A percentile compares a stretch with the other conserved stretches of the same genome.
phyloP scores from a whole-genome alignment of 2,113 vertebrate genomes.

The Falcunculus frontatus region DNA sequence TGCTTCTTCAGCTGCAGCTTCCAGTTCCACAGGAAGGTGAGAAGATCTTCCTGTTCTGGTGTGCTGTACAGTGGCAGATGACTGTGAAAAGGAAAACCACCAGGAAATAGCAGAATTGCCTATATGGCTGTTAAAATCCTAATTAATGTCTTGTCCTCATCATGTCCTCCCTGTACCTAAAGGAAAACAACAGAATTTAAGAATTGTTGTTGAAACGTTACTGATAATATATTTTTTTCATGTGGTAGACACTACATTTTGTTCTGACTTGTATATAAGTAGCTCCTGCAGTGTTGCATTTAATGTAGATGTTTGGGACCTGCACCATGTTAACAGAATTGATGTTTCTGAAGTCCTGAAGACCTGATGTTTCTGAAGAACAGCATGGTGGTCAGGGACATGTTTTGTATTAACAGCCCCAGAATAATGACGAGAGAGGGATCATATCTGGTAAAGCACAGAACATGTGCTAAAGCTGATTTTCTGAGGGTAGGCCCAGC shows the following conservation, averaged over 20 bases:
- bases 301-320: background rate
- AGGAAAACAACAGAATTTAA: background rate
- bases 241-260: background rate
- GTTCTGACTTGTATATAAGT: background rate
- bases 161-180: background rate
- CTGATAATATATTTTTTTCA: background rate
- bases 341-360: background rate
- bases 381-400: fast-evolving
- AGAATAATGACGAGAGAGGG: background rate
- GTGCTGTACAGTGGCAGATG: background rate
- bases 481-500: background rate
- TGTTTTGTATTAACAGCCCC: background rate
- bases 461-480: background rate
- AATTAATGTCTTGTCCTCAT: background rate
- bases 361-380: background rate
- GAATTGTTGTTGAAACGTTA: background rate
- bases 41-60: background rate
- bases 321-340: background rate
- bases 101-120: background rate
- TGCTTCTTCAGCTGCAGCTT: background rate
- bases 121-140: background rate
- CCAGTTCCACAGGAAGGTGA: background rate
- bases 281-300: background rate
- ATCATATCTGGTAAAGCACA: background rate
- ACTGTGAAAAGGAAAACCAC: background rate